phyloP scores from a whole-genome alignment of 2,888 invertebrate genomes.

The Chromoteleia sp. region DNA sequence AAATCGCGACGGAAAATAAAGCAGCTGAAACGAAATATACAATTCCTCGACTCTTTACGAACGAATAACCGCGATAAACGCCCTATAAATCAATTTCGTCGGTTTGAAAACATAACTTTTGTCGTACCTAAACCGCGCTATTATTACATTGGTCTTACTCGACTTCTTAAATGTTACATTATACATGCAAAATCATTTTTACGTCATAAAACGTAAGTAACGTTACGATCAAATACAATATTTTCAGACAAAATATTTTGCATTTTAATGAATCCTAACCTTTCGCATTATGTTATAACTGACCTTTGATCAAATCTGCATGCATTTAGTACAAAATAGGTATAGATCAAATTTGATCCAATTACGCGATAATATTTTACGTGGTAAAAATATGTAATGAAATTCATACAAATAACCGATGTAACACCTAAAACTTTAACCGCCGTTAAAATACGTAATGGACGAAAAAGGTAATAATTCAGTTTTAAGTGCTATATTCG shows the following conservation, averaged over 20 bases:
- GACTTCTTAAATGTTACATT: slow-evolving; percentile 19
- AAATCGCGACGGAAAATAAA: too few relatives aligned
- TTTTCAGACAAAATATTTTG: slow-evolving; percentile 11
- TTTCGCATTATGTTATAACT: slow-evolving; percentile 9
- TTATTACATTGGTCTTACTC: neutral
- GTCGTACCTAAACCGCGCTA: too few relatives aligned
- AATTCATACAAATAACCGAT: neutral
- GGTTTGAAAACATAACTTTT: too few relatives aligned
- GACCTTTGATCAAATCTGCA: slow-evolving; percentile 21
- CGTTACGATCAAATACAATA: slow-evolving; percentile 7
- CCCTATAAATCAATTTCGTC: too few relatives aligned
- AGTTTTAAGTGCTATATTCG: neutral
- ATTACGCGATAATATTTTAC: neutral
- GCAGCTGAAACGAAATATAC: too few relatives aligned
- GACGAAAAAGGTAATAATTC: too few relatives aligned
- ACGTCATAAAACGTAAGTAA: neutral
- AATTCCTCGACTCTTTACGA: too few relatives aligned
- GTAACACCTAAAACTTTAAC: too few relatives aligned
- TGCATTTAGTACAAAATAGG: slow-evolving; percentile 8
- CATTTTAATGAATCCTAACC: slow-evolving; percentile 29
- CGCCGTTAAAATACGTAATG: too few relatives aligned
- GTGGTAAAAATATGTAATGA: neutral
- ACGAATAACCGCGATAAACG: too few relatives aligned
- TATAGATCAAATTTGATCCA: neutral
- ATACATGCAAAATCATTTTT: slow-evolving; percentile 9